Evolutionary conservation across 2,113 vertebrate genomes (phyloP), one percentile per base, ranked within the genome.

Genomic region (Phalacrocorax aristotelis): DNA sequence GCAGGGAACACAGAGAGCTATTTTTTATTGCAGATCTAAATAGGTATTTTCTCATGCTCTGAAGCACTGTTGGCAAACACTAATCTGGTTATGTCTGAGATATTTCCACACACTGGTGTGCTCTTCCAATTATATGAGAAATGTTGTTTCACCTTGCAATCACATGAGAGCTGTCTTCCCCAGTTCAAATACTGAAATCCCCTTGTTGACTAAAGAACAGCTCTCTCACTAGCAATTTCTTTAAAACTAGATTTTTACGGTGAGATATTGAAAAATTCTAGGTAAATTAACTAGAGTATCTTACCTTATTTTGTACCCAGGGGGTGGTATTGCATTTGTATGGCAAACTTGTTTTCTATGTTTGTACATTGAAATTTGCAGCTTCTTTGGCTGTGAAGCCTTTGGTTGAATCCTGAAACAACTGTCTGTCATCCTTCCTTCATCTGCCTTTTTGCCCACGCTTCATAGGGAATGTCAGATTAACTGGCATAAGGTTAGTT

Each of bases 331-430:
- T 49, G 22, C 11, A 46, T 83, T 70, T 62, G 7, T 40, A 46
- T 5, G 11, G 15, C 6, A 83, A 68, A 55, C 5, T 29, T 66
- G 2, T 44, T 78, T 80, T 62, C 19, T 49, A 0, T 62, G 5
- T 21, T 83, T 86, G 11, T 58, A 19, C 19, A 12, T 34, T 60
- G n/a, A 60, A 34, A 68, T 79, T 40, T 76, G n/a, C 29, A 42
- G 18, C 16, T 6, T 62, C 38, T 80, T 52, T 38, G 9, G 3
- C 4, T 0, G 0, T 32, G 27, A 72, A 74, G 4, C 13, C 5
- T 3, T 46, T 29, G 25, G 8, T 0, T 52, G 7, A 61, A 57
- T 74, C 11, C 16, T 30, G 8, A 60, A 58, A 44, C 9, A 70
- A 29, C 3, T 71, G 74, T 84, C 58, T 74, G 23, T n/a, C 15